These are phyloP conservation scores for Euwallacea fornicatus DNA, from an alignment of 1,140 invertebrate genomes.

Conservation along the genomic window DNA sequence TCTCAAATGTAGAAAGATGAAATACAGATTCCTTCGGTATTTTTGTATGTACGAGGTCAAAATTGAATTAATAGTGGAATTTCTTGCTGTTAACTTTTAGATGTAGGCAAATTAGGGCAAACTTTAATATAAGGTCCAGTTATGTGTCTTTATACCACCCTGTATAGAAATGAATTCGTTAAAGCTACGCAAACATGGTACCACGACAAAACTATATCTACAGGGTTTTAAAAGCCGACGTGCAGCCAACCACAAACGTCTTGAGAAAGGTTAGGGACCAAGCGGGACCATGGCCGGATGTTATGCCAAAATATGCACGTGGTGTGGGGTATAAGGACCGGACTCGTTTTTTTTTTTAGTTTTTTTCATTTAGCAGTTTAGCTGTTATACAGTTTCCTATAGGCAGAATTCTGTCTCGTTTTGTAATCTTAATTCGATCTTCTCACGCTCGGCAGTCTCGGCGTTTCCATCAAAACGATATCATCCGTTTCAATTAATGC, in stretches of 20 bases:
- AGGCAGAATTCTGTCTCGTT: constrained; percentile 3
- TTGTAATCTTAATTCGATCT: constrained; percentile 42
- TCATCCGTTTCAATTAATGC: constrained; percentile 52
- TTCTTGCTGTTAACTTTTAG: no score
- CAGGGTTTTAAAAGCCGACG: background rate
- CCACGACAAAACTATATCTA: no score
- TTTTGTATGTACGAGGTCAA: no score
- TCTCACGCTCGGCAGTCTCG: constrained; percentile 40
- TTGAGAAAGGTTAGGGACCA: constrained; percentile 32
- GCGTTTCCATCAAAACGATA: constrained; percentile 50
- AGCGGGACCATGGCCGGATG: constrained; percentile 22
- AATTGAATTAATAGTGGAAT: no score
- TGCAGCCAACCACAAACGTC: constrained; percentile 25
- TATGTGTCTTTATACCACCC: no score
- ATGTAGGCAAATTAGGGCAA: no score
- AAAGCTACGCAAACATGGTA: no score
- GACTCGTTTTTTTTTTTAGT: constrained; percentile 5
- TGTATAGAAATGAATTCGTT: no score
- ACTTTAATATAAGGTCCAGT: no score
- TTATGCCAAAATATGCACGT: constrained; percentile 29
- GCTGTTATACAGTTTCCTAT: no score
- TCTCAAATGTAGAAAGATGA: no score
- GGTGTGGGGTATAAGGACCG: constrained; percentile 6
- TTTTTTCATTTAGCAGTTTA: background rate
- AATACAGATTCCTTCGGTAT: no score